Evolutionary conservation across 92 coral and sea anemone genomes (phyloP), one percentile per base, ranked within the genome.

Genomic region (Epizoanthus scotinus): DNA sequence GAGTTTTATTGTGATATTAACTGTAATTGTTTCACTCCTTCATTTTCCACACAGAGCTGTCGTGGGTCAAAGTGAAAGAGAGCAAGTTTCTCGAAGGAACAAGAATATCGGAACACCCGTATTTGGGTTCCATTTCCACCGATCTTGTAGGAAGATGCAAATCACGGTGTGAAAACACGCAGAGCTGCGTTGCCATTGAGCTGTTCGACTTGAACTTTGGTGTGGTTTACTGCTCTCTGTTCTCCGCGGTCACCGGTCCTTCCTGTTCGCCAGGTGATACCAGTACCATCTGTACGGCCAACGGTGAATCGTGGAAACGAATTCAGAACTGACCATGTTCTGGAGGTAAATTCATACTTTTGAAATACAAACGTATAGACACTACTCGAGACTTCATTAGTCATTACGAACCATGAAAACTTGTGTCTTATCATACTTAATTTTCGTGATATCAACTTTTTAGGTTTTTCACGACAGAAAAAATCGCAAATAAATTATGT

Each of bases 231-330:
- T 84, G 84, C 20, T 66, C 87, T 57, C 38, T 84, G 71, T 77
- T 84, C 67, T 29, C 72, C 61, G 17, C 18, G 13, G 56, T 84
- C 64, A 75, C 62, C 5, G 83, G 58, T 20, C 50, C 80, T 14
- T 59, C 70, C 19, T 84, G 88, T 49, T 64, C 71, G 6, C 67
- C 63, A 25, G 60, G 75, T 15, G 78, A 84, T 50, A 44, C 34
- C 20, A 84, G 61, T 44, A 29, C 63, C 63, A 27, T 58, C 28
- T 84, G 79, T 68, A 25, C 47, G 13, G 79, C 70, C 42, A 59
- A 78, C 3, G 87, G 78, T 9, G 87, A 77, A 78, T 63, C 87
- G 49, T 84, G 84, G 88, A 47, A 18, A 27, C 78, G 78, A 31
- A 18, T 54, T 54, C 55, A 73, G 36, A n/a, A 36, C 42, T 36